phyloP scores from a whole-genome alignment of 2,888 invertebrate species.

The Temnothorax unifasciatus region DNA sequence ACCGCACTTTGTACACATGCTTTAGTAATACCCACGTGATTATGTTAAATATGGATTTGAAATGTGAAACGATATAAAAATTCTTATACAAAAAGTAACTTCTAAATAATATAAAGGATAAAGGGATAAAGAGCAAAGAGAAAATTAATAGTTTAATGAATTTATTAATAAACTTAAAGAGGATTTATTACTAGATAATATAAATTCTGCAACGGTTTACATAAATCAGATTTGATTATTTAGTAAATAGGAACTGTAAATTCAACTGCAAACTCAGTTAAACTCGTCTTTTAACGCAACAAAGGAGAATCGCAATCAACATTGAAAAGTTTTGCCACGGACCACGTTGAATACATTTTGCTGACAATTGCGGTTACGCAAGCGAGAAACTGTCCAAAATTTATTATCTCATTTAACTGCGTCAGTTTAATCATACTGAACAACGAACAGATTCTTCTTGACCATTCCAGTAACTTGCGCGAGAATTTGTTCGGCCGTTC shows the following conservation, averaged over 20 bases:
- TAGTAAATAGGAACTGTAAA: slow-evolving; percentile 14
- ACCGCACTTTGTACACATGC: not conserved
- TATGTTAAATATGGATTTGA: not conserved
- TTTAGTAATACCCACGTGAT: not conserved
- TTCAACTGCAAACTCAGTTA: slow-evolving; percentile 1
- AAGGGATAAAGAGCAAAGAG: not conserved
- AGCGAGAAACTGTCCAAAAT: not conserved
- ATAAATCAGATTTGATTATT: slow-evolving; percentile 17
- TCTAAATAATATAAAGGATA: not conserved
- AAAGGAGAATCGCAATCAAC: slow-evolving; percentile 2
- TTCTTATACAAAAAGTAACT: not conserved
- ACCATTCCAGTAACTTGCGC: not conserved
- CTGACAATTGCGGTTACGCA: not conserved
- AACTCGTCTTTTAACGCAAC: not conserved
- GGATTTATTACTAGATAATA: not conserved
- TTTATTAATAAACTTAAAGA: slow-evolving; percentile 1
- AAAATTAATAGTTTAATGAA: not conserved
- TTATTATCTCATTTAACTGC: not conserved
- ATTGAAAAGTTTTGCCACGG: slow-evolving; percentile 8
- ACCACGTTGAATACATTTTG: slow-evolving; percentile 9
- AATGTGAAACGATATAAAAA: not conserved
- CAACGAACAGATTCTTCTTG: not conserved
- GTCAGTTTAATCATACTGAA: not conserved
- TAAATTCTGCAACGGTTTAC: not conserved
- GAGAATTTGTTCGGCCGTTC: not conserved